phyloP scores from a whole-genome alignment of 2,113 vertebrate species.

The Pachycephala philippinensis region DNA sequence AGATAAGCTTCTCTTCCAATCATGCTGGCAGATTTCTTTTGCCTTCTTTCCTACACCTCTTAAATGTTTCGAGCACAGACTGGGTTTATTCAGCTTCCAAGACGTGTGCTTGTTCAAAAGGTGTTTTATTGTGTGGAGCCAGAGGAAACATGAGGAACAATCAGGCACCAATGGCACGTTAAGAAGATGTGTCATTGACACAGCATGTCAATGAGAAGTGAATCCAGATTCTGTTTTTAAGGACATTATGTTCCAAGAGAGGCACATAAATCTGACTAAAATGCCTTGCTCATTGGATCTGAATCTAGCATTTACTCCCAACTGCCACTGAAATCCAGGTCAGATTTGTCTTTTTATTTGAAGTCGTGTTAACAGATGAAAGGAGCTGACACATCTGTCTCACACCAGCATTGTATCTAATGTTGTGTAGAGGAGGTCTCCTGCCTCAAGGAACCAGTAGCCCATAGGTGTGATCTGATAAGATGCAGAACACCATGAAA shows the following conservation, averaged over 20 bases:
- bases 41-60: background rate
- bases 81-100: constrained; percentile 10
- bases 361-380: background rate
- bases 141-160: constrained; percentile 3
- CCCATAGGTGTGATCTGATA: background rate
- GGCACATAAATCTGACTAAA: background rate
- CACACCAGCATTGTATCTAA: background rate
- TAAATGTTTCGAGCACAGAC: background rate
- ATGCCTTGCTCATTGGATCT: background rate
- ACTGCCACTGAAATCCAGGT: constrained; percentile 6
- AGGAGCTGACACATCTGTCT: constrained; percentile 4
- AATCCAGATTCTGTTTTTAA: constrained; percentile 30
- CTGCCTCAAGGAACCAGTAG: background rate
- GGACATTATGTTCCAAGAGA: background rate
- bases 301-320: background rate
- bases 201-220: background rate
- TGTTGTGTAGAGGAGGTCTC: background rate
- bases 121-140: constrained; percentile 10
- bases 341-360: constrained; percentile 2
- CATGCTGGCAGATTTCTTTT: background rate
- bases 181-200: constrained; percentile 9
- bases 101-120: background rate
- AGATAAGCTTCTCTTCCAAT: constrained; percentile 6
- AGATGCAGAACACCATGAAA: background rate
- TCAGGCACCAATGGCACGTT: background rate